These are phyloP conservation scores for Peromyscus leucopus DNA, from an alignment of 2,113 vertebrate genomes.

Conservation along the genomic window DNA sequence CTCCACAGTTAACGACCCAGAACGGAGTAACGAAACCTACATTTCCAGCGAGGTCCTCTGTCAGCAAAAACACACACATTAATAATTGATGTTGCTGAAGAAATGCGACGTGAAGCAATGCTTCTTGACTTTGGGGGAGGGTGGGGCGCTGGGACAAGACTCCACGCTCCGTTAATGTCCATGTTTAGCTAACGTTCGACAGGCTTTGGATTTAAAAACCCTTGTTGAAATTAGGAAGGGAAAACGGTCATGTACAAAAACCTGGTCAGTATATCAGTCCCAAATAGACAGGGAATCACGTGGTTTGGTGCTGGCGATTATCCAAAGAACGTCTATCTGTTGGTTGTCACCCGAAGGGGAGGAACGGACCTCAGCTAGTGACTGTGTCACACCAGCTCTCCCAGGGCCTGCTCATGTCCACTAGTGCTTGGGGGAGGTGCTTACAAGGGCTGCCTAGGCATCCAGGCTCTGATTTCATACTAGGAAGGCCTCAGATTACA, in stretches of 20 bases:
- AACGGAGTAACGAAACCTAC: constrained; percentile 88
- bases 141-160: constrained; percentile 82
- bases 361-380: background rate
- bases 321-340: background rate
- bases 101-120: constrained; percentile 80
- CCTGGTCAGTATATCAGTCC: constrained; percentile 79
- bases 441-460: background rate
- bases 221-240: constrained; percentile 86
- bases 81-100: constrained; percentile 88
- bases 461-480: background rate
- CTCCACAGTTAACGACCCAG: constrained; percentile 89
- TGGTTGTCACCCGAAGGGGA: background rate
- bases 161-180: constrained; percentile 85
- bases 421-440: background rate
- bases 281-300: constrained; percentile 38
- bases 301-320: too few species aligned
- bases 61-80: constrained; percentile 90
- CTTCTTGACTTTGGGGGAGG: constrained; percentile 74
- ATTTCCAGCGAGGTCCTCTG: constrained; percentile 87
- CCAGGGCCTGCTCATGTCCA: background rate
- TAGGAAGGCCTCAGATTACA: background rate
- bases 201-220: constrained; percentile 87
- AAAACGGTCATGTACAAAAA: constrained; percentile 87
- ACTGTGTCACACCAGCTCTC: rapidly evolving
- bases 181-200: constrained; percentile 90